Evolutionary conservation across 2,888 invertebrate species (phyloP).

Genomic region (Pyralis farinalis): DNA sequence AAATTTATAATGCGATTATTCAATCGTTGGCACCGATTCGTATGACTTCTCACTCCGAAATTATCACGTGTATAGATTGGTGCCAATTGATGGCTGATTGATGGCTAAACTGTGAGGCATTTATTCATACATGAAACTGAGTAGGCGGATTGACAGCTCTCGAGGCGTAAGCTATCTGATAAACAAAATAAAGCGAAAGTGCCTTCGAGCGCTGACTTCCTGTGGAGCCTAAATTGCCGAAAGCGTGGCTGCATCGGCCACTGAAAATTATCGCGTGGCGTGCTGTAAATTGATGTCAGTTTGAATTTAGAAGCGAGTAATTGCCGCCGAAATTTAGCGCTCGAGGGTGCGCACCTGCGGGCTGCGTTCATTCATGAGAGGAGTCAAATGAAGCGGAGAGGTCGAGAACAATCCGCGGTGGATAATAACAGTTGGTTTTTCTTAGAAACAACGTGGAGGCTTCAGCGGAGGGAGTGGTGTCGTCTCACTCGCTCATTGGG

Average conservation of each 20-base stretch:
- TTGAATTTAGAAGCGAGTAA: conserved; percentile 62
- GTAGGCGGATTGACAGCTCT: conserved; percentile 43
- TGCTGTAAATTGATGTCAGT: conserved; percentile 66
- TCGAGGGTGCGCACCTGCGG: conserved; percentile 70
- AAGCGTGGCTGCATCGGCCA: conserved; percentile 55
- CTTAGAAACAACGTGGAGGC: conserved; percentile 72
- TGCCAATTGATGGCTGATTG: conserved; percentile 69
- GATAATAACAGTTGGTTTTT: conserved; percentile 79
- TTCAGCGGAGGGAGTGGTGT: conserved; percentile 58
- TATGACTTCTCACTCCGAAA: conserved; percentile 59
- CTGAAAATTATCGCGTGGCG: conserved; percentile 70
- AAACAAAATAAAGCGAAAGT: conserved; percentile 51
- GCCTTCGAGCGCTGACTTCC: conserved; percentile 61
- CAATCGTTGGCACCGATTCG: conserved; percentile 64
- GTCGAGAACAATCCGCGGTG: conserved; percentile 68
- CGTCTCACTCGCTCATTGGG: conserved; percentile 51
- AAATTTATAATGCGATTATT: conserved; percentile 47
- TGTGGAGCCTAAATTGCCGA: conserved; percentile 56
- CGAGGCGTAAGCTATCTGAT: conserved; percentile 33
- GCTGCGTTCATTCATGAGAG: conserved; percentile 72
- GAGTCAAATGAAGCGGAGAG: conserved; percentile 53
- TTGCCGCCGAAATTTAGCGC: conserved; percentile 60
- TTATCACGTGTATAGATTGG: conserved; percentile 60
- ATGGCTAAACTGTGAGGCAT: conserved; percentile 46
- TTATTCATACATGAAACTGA: conserved; percentile 38